phyloP scores from a whole-genome alignment of 1,140 invertebrate species.

The Drosophila bocki region DNA sequence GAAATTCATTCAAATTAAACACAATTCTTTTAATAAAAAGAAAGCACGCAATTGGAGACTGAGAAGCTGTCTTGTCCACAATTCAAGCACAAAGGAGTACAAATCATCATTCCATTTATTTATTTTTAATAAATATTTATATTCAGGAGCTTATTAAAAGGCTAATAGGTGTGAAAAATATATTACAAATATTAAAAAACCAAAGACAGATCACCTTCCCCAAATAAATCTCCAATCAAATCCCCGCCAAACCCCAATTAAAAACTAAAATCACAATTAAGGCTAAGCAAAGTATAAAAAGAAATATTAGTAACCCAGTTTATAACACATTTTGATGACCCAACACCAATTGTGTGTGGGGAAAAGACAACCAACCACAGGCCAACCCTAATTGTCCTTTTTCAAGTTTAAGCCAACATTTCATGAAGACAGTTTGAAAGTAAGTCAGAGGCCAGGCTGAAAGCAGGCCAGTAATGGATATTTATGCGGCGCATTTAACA shows the following conservation, averaged over 20 bases:
- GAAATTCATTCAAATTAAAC: neutral
- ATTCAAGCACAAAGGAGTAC: neutral
- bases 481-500: constrained; percentile 70
- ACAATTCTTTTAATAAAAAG: neutral
- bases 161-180: neutral
- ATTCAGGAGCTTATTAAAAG: neutral
- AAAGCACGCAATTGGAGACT: neutral
- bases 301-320: constrained; percentile 1
- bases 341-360: neutral
- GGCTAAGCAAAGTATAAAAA: neutral
- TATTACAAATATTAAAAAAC: neutral
- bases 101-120: neutral
- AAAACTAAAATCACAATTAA: constrained; percentile 16
- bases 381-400: constrained; percentile 24
- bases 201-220: constrained; percentile 3
- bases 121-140: neutral
- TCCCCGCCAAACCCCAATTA: constrained; percentile 1
- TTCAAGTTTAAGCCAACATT: constrained; percentile 50
- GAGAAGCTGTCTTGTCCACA: neutral
- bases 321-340: neutral
- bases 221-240: neutral
- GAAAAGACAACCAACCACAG: neutral
- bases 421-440: constrained; percentile 40
- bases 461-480: constrained; percentile 49
- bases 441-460: constrained; percentile 4